Evolutionary conservation across 2,113 vertebrate species (phyloP).

Genomic region (Syrmaticus mikado): DNA sequence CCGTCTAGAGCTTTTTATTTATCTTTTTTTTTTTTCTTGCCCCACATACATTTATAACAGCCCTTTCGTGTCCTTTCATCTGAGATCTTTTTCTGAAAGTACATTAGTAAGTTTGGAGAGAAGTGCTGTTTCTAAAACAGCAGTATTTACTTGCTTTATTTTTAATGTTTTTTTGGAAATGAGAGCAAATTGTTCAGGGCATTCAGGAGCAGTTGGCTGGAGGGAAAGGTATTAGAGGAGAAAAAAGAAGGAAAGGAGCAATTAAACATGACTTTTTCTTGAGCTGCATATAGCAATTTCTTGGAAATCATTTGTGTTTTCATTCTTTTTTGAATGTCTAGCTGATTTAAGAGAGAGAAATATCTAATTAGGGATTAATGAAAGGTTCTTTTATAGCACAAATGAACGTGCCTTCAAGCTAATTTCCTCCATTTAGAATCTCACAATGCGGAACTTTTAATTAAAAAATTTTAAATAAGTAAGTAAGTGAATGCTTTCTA

Average conservation of each 20-base stretch:
- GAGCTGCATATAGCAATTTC: not conserved
- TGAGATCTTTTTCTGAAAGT: not conserved
- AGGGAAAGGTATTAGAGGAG: not conserved
- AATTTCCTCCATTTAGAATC: slow-evolving; percentile 8
- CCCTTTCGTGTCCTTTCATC: not conserved
- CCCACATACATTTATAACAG: not conserved
- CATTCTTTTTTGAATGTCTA: slow-evolving; percentile 21
- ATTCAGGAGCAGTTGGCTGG: not conserved
- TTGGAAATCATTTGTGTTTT: slow-evolving; percentile 11
- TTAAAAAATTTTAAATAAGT: slow-evolving; percentile 5
- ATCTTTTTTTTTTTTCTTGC: not conserved
- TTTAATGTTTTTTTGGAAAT: not conserved
- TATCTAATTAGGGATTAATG: slow-evolving; percentile 49
- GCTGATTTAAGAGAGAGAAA: slow-evolving; percentile 20
- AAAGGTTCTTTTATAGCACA: slow-evolving; percentile 34
- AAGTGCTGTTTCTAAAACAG: not conserved
- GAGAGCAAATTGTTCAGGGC: not conserved
- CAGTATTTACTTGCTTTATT: not conserved
- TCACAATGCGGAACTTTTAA: not conserved
- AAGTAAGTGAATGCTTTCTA: not conserved
- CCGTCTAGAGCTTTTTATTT: not conserved
- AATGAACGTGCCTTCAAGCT: not conserved
- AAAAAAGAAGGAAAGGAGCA: not conserved
- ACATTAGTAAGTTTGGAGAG: not conserved
- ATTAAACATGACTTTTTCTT: not conserved